Evolutionary conservation across 2,113 vertebrate genomes (phyloP).

Genomic region (Candoia aspera): DNA sequence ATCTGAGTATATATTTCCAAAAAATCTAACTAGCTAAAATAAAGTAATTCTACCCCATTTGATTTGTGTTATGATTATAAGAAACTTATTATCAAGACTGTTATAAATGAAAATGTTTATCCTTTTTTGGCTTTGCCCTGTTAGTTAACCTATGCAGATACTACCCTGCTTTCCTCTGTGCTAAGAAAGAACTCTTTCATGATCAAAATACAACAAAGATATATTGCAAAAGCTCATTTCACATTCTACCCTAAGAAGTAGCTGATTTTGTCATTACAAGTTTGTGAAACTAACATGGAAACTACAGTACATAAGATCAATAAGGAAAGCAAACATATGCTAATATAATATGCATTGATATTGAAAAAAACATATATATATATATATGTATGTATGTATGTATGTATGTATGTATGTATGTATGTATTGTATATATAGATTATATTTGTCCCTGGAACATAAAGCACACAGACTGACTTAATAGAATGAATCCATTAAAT

Average conservation of each 20-base stretch:
- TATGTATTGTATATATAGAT: not conserved
- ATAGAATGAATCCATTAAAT: no score
- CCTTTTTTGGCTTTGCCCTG: conserved; percentile 45
- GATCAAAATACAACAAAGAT: conserved; percentile 56
- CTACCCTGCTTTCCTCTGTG: conserved; percentile 57
- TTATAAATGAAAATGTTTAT: conserved; percentile 51
- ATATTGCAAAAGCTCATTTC: conserved; percentile 35
- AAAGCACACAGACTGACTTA: not conserved
- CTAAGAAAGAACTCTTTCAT: conserved; percentile 62
- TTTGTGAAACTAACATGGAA: not conserved
- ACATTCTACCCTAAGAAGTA: conserved; percentile 4
- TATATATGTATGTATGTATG: not conserved
- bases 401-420: not conserved
- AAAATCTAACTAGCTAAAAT: conserved; percentile 26
- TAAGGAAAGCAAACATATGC: not conserved
- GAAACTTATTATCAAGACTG: conserved; percentile 39
- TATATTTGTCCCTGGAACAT: not conserved
- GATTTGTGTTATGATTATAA: conserved; percentile 41
- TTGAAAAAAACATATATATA: not conserved
- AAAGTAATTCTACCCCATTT: conserved; percentile 45
- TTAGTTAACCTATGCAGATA: conserved; percentile 52
- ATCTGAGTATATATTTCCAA: conserved; percentile 3
- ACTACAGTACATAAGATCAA: not conserved
- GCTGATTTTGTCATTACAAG: conserved; percentile 14
- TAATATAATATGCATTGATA: not conserved